Base-by-base conservation (phyloP, 2,888 invertebrate species). In the Temnothorax rugatulus region DNA sequence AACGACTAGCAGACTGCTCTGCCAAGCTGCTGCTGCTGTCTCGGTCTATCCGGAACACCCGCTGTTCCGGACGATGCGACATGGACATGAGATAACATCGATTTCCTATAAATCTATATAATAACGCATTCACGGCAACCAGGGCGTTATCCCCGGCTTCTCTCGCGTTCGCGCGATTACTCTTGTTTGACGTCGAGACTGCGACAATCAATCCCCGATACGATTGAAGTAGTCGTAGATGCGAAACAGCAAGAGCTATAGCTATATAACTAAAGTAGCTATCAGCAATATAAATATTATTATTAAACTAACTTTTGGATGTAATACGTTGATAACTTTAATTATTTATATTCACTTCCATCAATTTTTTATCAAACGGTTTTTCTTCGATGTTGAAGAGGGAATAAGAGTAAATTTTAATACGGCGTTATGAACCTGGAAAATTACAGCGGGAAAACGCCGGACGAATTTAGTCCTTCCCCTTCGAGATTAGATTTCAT, bases 31-130 rank as follows among this genome's bases (percentile, higher is more conserved):
- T 61, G 66, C n/a, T 41, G 50, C 9, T 63, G 18, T n/a, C 44
- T 59, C 47, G 5, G 9, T 76, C 52, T 52, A 52, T 76, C 52
- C 52, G 52, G 52, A 52, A 79, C 82, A 21, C 41, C n/a, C 59
- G 66, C 41, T 34, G 44, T 64, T 64, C 63, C 68, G 29, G 59
- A 61, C 18, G 18, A 44, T 41, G 18, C 18, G 29, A 77, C 21
- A 54, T 21, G 73, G 50, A 71, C 21, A 61, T 34, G 68, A 41
- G 63, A 54, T 64, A 75, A 47, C 79, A 84, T 84, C 74, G 84
- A 85, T 77, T 76, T 76, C 54, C 76, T 69, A 63, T 85, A 83
- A 61, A 69, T 63, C 71, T 79, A 59, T 79, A 79, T 69, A 79
- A 76, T 64, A 63, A 61, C 59, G 38, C 38, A 29, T 47, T 61